These are phyloP conservation scores for Sorex araneus DNA, from an alignment of 2,113 vertebrate genomes.

Conservation along the genomic window DNA sequence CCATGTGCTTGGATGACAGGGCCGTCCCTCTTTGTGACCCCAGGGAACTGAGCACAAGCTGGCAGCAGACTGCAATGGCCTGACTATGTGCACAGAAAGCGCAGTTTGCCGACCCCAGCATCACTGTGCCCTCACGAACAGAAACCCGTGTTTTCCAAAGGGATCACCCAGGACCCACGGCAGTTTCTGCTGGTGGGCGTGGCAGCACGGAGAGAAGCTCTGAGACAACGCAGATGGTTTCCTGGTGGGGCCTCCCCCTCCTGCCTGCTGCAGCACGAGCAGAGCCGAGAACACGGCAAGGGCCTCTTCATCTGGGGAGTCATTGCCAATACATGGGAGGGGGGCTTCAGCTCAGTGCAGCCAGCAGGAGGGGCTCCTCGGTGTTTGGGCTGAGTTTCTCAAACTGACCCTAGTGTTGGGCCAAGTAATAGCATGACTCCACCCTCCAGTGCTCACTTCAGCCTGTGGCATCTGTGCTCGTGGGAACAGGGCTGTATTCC, in stretches of 20 bases:
- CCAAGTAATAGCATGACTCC: background rate
- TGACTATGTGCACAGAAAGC: too few relatives aligned
- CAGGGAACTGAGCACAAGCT: too few relatives aligned
- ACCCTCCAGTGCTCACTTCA: background rate
- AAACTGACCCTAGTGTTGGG: background rate
- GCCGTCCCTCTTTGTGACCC: background rate
- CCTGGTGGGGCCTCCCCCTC: background rate
- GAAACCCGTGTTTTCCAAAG: background rate
- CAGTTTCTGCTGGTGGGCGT: background rate
- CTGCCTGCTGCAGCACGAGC: background rate
- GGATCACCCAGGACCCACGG: background rate
- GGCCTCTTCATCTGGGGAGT: too few relatives aligned
- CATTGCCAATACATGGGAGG: fast-evolving
- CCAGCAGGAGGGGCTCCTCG: background rate
- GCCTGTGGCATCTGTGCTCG: background rate
- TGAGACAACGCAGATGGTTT: background rate
- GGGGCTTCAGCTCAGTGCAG: background rate
- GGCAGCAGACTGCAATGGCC: too few relatives aligned
- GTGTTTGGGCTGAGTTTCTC: background rate
- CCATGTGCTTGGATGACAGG: background rate
- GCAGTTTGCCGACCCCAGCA: too few relatives aligned
- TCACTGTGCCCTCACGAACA: background rate
- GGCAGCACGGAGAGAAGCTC: background rate
- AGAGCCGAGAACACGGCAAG: too few relatives aligned
- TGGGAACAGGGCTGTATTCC: background rate